phyloP scores from a whole-genome alignment of 2,888 invertebrate genomes.

The Trypoxylon attenuatum region DNA sequence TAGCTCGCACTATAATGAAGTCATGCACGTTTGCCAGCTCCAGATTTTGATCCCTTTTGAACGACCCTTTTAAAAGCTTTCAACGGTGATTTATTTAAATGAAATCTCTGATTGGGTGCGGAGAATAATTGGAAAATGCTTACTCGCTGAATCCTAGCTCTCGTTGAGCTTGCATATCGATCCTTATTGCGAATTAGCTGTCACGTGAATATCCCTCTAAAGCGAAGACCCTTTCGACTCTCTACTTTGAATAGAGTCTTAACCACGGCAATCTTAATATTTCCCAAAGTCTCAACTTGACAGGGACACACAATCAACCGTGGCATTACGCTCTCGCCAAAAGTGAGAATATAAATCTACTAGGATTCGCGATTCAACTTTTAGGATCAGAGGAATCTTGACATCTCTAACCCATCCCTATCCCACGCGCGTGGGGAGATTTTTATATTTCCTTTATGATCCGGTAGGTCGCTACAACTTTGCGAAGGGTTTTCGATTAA shows the following conservation, averaged over 20 bases:
- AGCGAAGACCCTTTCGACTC: too few species aligned
- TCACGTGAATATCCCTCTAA: too few species aligned
- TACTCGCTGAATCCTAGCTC: too few species aligned
- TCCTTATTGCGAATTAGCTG: too few species aligned
- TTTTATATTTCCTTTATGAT: not conserved
- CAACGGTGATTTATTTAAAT: not conserved
- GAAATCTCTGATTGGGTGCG: not conserved
- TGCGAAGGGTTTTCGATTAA: not conserved
- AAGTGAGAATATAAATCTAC: not conserved
- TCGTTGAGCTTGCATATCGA: too few species aligned
- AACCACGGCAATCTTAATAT: too few species aligned
- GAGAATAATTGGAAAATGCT: too few species aligned
- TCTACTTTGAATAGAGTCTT: too few species aligned
- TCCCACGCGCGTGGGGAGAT: constrained; percentile 3
- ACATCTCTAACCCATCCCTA: not conserved
- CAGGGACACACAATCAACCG: too few species aligned
- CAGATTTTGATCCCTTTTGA: constrained; percentile 9
- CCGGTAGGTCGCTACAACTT: not conserved
- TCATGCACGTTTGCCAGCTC: constrained; percentile 28
- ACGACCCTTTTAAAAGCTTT: not conserved
- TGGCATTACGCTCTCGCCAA: too few species aligned
- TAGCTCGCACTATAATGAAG: constrained; percentile 23
- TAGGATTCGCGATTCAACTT: not conserved
- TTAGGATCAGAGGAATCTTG: not conserved
- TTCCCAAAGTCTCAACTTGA: too few species aligned